Base-by-base conservation (phyloP, 2,113 vertebrate species). In the Saccopteryx bilineata region DNA sequence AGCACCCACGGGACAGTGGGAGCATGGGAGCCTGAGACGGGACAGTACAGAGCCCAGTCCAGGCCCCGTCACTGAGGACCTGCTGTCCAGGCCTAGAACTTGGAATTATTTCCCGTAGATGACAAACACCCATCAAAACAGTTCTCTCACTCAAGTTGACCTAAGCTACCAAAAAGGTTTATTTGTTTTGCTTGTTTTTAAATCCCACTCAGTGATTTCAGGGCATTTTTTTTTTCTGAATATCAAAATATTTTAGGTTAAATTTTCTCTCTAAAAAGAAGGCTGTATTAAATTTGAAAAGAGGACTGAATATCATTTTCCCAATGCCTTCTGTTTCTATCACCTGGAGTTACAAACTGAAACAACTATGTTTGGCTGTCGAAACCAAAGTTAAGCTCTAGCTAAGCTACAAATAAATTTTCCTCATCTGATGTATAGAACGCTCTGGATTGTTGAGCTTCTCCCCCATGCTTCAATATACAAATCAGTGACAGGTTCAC, bases 321-420 rank as follows among this genome's bases (percentile, higher is more conserved):
- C 74, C 33, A 94, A 65, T 69, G 9, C 11, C 54, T 94, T 56
- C 69, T 90, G 61, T 94, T 96, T 96, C 63, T 92, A 39, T 95
- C 90, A 95, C 78, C 7, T 96, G 26, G 12, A 71, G 3, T 2
- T 97, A 97, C 72, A 95, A 98, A 97, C 90, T 68, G 71, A 97
- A 97, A 96, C 91, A 97, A 28, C 13, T 76, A 5, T 50, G 84
- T 81, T 54, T 96, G 87, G 46, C 92, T 95, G 97, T 96, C 96
- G 96, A 94, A 96, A 97, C 63, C 71, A 93, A 96, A 75, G 85
- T 93, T 90, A 96, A 93, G 90, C 95, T 2, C 7, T 50, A 97
- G 61, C 76, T 66, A 65, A 78, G 56, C 1, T 92, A 93, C 48
- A 97, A 71, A 26, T 96, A 82, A 95, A 97, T 76, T 85, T 87